Percentiles rank a stretch among this genome's conserved stretches.
Conservation (phyloP, 1,140 invertebrate species). For the Bombus confusus region DNA sequence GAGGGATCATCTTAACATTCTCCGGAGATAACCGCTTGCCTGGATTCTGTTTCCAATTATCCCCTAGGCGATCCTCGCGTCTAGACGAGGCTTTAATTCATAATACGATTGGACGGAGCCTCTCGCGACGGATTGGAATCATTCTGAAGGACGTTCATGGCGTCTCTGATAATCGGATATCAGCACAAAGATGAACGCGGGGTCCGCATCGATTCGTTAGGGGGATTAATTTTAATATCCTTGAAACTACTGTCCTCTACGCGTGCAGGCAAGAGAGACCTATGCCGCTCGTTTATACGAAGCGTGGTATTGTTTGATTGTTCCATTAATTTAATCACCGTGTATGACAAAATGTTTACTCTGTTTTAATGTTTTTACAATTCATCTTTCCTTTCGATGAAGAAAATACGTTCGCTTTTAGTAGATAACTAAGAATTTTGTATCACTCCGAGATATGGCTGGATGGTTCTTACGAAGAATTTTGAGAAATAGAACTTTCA, state of each 20-base stretch:
- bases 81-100: slow-evolving; percentile 47
- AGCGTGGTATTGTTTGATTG: rapidly evolving
- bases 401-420: no score
- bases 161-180: slow-evolving; percentile 18
- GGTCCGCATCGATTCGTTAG: not conserved
- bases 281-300: no score
- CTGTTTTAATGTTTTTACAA: no score
- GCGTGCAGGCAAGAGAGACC: not conserved
- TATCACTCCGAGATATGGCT: no score
- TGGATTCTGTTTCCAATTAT: slow-evolving; percentile 48
- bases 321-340: no score
- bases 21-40: slow-evolving; percentile 18
- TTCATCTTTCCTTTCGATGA: no score
- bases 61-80: slow-evolving; percentile 17
- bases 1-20: slow-evolving; percentile 31
- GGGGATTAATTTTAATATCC: slow-evolving; percentile 14
- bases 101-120: slow-evolving; percentile 42
- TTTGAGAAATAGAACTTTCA: no score
- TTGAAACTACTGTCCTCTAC: not conserved
- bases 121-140: slow-evolving; percentile 23
- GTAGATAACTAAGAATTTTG: no score
- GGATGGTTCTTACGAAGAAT: no score
- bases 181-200: not conserved
- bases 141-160: not conserved
- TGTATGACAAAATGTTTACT: no score